Percentiles rank a stretch among this genome's conserved stretches.
phyloP scores from a whole-genome alignment of 2,888 invertebrate species.

The Philhelius pedissequus region DNA sequence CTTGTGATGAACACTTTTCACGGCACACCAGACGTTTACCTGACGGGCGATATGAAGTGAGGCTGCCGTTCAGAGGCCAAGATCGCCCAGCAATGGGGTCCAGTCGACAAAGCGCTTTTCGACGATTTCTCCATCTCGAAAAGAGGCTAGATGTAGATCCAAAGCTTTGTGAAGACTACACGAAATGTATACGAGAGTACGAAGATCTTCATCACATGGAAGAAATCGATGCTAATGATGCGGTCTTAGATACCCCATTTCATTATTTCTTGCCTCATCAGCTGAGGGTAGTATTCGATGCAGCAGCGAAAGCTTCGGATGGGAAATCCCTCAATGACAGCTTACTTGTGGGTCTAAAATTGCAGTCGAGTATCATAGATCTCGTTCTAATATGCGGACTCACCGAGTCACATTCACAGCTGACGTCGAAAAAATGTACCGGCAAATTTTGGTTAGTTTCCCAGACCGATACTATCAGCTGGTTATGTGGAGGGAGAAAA shows the following conservation, averaged over 20 bases:
- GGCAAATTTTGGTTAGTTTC: conserved; percentile 1
- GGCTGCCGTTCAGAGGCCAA: not conserved
- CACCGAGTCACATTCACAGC: conserved; percentile 1
- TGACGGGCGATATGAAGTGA: not conserved
- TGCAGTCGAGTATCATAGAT: too few relatives aligned
- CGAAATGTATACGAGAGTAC: not conserved
- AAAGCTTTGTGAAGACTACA: not conserved
- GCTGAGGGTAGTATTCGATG: too few relatives aligned
- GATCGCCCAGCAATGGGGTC: not conserved
- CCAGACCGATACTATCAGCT: conserved; percentile 42
- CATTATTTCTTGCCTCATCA: not conserved
- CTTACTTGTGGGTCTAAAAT: too few relatives aligned
- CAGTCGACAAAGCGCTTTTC: not conserved
- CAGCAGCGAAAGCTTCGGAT: too few relatives aligned
- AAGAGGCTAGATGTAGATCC: not conserved
- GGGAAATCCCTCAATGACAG: too few relatives aligned
- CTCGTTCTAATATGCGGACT: too few relatives aligned
- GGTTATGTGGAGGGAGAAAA: not conserved
- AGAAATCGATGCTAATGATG: not conserved
- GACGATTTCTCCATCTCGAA: too few relatives aligned
- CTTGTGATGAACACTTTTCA: conserved; percentile 2
- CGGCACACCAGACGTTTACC: not conserved
- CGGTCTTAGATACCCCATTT: too few relatives aligned
- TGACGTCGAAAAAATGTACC: conserved; percentile 24
- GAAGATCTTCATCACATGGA: not conserved